Percentiles rank a stretch among this genome's conserved stretches.
These are phyloP conservation scores for Ormyrus pomaceus DNA, from an alignment of 2,888 invertebrate genomes.

Conservation along the genomic window DNA sequence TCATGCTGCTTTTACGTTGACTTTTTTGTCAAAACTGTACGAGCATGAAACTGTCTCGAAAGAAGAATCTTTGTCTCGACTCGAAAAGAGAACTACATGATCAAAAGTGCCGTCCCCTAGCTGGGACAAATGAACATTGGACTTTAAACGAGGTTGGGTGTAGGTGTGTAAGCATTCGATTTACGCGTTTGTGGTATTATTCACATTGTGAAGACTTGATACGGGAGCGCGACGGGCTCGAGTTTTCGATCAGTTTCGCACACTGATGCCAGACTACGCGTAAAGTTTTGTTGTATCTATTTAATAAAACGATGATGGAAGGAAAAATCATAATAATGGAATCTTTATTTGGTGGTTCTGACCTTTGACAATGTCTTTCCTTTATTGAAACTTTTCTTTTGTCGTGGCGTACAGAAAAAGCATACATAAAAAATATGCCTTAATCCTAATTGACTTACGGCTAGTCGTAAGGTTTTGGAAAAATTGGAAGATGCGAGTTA, in stretches of 20 bases:
- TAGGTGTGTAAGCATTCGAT: conserved; percentile 46
- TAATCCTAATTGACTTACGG: conserved; percentile 62
- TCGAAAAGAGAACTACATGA: conserved; percentile 32
- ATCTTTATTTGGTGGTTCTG: conserved; percentile 30
- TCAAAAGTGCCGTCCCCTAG: conserved; percentile 52
- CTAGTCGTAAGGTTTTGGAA: conserved; percentile 54
- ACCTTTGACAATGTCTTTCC: conserved; percentile 52
- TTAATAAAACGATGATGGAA: conserved; percentile 33
- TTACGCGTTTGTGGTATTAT: conserved; percentile 44
- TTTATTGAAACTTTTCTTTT: conserved; percentile 61
- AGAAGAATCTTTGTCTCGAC: conserved; percentile 9
- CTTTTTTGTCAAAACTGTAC: conserved; percentile 2
- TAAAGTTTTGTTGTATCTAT: conserved; percentile 53
- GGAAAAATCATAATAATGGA: conserved; percentile 34
- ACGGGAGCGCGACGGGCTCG: conserved; percentile 50
- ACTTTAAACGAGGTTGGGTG: conserved; percentile 42
- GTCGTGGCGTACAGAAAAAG: conserved; percentile 74
- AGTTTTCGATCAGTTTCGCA: conserved; percentile 39
- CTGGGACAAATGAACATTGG: conserved; percentile 45
- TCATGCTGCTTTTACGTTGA: conserved; percentile 42
- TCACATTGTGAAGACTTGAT: conserved; percentile 13
- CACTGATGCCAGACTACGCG: conserved; percentile 43
- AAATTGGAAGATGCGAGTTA: conserved; percentile 71
- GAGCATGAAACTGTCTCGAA: conserved; percentile 28
- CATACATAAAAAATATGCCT: conserved; percentile 76